Evolutionary conservation across 2,888 invertebrate genomes (phyloP).

Genomic region (Microctonus aethiopoides): DNA sequence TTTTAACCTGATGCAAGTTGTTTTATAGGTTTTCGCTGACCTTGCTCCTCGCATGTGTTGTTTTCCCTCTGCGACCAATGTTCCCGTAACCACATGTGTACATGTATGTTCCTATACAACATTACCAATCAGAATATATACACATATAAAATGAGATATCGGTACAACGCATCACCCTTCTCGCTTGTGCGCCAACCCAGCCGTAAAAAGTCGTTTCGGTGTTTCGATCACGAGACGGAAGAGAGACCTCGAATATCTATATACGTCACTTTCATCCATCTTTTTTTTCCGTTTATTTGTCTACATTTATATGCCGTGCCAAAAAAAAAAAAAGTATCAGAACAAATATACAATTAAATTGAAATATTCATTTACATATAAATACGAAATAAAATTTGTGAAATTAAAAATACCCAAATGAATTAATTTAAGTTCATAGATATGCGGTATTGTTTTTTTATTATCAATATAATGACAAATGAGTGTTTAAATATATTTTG

Average conservation of each 20-base stretch:
- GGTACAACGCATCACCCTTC: conserved; percentile 31
- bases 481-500: neutral
- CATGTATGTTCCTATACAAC: neutral
- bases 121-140: neutral
- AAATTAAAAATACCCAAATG: neutral
- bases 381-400: neutral
- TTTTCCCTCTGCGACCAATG: neutral
- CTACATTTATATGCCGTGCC: neutral
- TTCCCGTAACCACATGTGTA: conserved; percentile 6
- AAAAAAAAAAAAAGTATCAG: too few relatives aligned
- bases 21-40: conserved; percentile 61
- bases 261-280: conserved; percentile 19
- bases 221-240: conserved; percentile 43
- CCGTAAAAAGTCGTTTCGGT: conserved; percentile 51
- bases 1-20: conserved; percentile 51
- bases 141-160: conserved; percentile 28
- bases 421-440: neutral
- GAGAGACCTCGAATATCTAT: conserved; percentile 4
- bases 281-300: conserved; percentile 32
- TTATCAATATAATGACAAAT: neutral
- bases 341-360: neutral
- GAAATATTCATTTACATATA: neutral
- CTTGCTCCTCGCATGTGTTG: conserved; percentile 49
- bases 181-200: conserved; percentile 48
- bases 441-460: neutral